Evolutionary conservation across 1,140 invertebrate species (phyloP), one percentile per base, ranked within the genome.

Genomic region (Cydia pomonella): DNA sequence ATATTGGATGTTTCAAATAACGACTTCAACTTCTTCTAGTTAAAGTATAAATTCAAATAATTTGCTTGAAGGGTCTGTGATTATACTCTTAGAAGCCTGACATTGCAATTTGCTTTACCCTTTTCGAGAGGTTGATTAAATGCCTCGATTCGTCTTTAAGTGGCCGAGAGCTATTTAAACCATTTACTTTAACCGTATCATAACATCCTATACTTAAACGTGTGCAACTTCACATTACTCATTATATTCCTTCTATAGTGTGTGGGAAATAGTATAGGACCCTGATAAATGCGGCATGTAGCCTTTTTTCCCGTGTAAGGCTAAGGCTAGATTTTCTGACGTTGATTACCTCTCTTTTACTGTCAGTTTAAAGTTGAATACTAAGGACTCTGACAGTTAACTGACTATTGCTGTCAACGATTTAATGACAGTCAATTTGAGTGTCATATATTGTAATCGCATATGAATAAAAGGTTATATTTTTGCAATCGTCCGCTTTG

Each of bases 391-490:
- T 23, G 53, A 59, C 21, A 59, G 53, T 21, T 59, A 59, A 59
- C 53, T 59, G 53, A 59, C 53, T 69, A 69, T 69, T 69, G 64
- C 64, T 18, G 13, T 69, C 41, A 69, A 69, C 27, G n/a, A 6
- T 69, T 7, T 41, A 33, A 69, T 69, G 64, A 41, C 64, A 69
- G 29, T 38, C 64, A 69, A 69, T 69, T 69, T 69, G 64, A 41
- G 27, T 38, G 64, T 69, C 29, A 18, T 69, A 69, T 69, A 69
- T 69, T 69, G 64, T 69, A 69, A 59, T 23, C 53, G 53, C 18
- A 13, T 69, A 69, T 69, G 64, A 69, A 69, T 69, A 69, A 69
- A 69, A 69, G 64, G 64, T 69, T 69, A 69, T 69, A 10, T 69
- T 18, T 69, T 69, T 69, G 64, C 64, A 69, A 69, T 69, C 64